Percentiles rank a stretch among this genome's conserved stretches.
These are phyloP conservation scores for Macroramphosus scolopax DNA, from an alignment of 2,797 vertebrate genomes.

Conservation along the genomic window DNA sequence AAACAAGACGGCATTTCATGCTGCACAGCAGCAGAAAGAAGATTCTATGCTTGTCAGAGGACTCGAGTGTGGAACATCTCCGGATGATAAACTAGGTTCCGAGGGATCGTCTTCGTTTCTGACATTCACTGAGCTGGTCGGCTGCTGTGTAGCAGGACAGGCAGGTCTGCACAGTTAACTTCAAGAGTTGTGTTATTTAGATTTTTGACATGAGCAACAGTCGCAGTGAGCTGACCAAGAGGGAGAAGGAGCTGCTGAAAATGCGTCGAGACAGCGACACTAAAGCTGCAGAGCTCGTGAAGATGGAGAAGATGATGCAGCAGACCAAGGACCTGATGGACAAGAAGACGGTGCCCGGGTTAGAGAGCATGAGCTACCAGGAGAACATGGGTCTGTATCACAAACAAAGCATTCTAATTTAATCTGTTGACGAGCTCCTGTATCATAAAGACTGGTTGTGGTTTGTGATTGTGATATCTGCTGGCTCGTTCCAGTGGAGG, in stretches of 20 bases:
- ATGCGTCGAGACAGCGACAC: conserved; percentile 82
- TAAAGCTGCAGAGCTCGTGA: conserved; percentile 81
- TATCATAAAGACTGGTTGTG: neutral
- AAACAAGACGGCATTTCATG: conserved; percentile 24
- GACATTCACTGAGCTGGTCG: too few species aligned
- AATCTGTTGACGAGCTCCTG: neutral
- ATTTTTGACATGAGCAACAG: conserved; percentile 78
- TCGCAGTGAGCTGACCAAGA: conserved; percentile 75
- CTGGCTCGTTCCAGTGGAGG: conserved; percentile 73
- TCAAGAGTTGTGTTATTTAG: conserved; percentile 34
- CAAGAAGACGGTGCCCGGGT: conserved; percentile 80
- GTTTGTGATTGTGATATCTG: conserved; percentile 4
- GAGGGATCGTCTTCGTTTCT: conserved; percentile 10
- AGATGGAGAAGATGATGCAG: conserved; percentile 86
- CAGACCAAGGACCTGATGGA: conserved; percentile 83
- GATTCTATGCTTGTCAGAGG: conserved; percentile 1
- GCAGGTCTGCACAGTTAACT: neutral
- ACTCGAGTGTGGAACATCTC: too few species aligned
- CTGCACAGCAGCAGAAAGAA: conserved; percentile 14
- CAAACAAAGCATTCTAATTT: neutral
- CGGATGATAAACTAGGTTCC: conserved; percentile 4
- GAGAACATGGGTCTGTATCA: conserved; percentile 76
- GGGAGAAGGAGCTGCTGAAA: conserved; percentile 79
- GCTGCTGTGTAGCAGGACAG: neutral
- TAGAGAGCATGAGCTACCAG: conserved; percentile 52